Base-by-base conservation (phyloP, 1,140 invertebrate species). In the Stratiolaelaps scimitus region DNA sequence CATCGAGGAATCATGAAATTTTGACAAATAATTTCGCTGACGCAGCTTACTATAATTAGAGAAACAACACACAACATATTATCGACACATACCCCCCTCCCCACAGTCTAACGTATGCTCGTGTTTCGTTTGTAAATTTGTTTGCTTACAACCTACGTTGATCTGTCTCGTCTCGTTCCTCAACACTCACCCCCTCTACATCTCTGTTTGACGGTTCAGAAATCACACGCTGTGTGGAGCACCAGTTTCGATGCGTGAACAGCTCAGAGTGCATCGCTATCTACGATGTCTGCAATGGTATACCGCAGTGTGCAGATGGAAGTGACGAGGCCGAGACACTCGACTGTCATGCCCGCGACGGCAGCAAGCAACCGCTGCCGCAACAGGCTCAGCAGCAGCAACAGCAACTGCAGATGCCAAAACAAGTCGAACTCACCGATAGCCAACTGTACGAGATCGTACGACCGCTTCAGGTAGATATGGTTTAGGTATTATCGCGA, bases 231-330 rank as follows among this genome's bases (percentile, higher is more conserved):
- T 60, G 53, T 26, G 53, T 17, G 13, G 53, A 84, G 56, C 87
- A 87, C 75, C 88, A 94, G 74, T 93, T 92, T 73, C 83, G 87
- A 74, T 94, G 91, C 72, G 82, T 84, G 66, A 83, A 83, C 40
- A 84, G 83, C 28, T 83, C 83, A 28, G 92, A 95, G 74, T 97
- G 92, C 73, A 92, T 97, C 70, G 90, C 89, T 1, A 86, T 92
- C 69, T 94, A 95, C 75, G 93, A 96, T 75, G 88, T 87, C 1
- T 97, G 93, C 73, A 89, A 97, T 78, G 91, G 90, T 30, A 89
- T 94, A 66, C 84, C 87, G 13, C 90, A 96, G 75, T 96, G 92
- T 77, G 79, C 85, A 2, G 92, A 96, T 79, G 88, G 83, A 67
- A 90, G 87, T 74, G 89, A 92, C 72, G 90, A 92, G 77, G 86